Base-by-base conservation (phyloP, 1,140 invertebrate species). In the Zaprionus vittiger region DNA sequence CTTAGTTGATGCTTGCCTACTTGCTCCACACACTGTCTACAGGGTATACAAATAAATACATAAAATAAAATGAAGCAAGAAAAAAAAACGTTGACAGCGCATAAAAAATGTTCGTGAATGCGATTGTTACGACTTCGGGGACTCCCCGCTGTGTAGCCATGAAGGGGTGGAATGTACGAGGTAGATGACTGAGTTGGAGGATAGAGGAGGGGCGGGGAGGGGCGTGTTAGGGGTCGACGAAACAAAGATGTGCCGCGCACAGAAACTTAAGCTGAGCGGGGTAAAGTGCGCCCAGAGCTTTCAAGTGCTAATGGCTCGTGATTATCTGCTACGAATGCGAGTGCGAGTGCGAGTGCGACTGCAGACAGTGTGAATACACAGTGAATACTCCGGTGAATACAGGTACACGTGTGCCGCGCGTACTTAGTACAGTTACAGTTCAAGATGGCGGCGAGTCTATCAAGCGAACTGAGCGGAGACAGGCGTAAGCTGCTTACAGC, bases 281-380 rank as follows among this genome's bases (percentile, higher is more conserved):
- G 49, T 49, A 69, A 70, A 63, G 49, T 55, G 65, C 44, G 38
- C 37, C 37, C 66, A 62, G 59, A 75, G 73, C 60, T 75, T 52
- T 71, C 20, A 64, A 59, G 70, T 64, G 61, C 54, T 75, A 75
- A 75, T 75, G 67, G 68, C 47, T 49, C n/a, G 60, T 20, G 73
- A 75, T 71, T 64, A 71, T 75, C 67, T 57, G 41, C 54, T 41
- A 12, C 52, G 61, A 49, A 22, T 64, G 61, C 47, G 63, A 65
- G 34, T 64, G 44, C 47, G 63, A 65, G 34, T 64, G 44, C 22
- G 57, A 60, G 34, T 64, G 44, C 22, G 57, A 60, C 38, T 41
- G 28, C 38, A 47, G 28, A 64, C 26, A 64, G 14, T 52, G 26
- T 47, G 61, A 52, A 49, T 56, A 55, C 49, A 22, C 6, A 26